Evolutionary conservation across 2,888 invertebrate genomes (phyloP).

Genomic region (Tupiocoris notatus): DNA sequence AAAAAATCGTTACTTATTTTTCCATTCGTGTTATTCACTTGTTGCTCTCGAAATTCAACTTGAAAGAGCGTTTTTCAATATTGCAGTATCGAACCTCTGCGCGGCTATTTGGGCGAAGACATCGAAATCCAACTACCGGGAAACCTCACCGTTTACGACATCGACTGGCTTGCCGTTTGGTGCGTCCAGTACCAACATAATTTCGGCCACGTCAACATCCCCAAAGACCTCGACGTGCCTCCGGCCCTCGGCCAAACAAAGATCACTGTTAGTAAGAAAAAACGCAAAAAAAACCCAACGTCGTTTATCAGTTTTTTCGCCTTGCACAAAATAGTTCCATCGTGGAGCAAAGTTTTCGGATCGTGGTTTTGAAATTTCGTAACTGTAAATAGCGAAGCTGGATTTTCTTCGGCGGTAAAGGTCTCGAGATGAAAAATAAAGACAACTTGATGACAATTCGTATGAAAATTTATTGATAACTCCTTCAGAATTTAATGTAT

Average conservation of each 20-base stretch:
- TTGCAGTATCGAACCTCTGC: slow-evolving; percentile 67
- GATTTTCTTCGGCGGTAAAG: too few relatives aligned
- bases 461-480: background rate
- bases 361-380: slow-evolving; percentile 8
- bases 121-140: slow-evolving; percentile 86
- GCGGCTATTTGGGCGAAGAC: slow-evolving; percentile 86
- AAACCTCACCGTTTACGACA: slow-evolving; percentile 80
- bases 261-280: slow-evolving; percentile 66
- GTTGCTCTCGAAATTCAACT: background rate
- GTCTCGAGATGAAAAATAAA: too few relatives aligned
- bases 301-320: slow-evolving; percentile 18
- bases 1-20: too few relatives aligned
- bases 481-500: background rate
- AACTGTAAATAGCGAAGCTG: too few relatives aligned
- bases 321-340: background rate
- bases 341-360: slow-evolving; percentile 4
- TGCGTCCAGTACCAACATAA: slow-evolving; percentile 86
- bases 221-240: slow-evolving; percentile 84
- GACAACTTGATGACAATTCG: too few relatives aligned
- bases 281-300: slow-evolving; percentile 12
- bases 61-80: background rate
- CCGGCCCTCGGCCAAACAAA: slow-evolving; percentile 87
- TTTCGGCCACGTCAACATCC: slow-evolving; percentile 85
- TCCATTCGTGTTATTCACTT: background rate
- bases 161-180: slow-evolving; percentile 90